Evolutionary conservation across 1,140 invertebrate genomes (phyloP), one percentile per base, ranked within the genome.

Genomic region (Alviniconcha marisindica): DNA sequence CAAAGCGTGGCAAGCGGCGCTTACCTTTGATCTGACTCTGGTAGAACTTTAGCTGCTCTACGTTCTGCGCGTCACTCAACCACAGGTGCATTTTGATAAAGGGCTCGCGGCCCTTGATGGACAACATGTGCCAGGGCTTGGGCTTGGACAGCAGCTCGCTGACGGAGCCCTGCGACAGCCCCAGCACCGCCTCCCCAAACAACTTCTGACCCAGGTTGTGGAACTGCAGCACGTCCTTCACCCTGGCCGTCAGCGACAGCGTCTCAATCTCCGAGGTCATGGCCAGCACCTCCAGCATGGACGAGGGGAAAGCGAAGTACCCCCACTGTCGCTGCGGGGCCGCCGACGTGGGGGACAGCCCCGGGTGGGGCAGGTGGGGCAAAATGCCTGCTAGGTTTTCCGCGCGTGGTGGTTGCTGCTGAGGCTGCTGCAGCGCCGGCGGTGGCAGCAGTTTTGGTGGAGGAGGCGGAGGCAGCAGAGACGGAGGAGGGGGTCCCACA

Each of bases 161-260:
- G 0, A 99, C 98, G 0, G 98, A 99, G 28, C 98, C 98, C 93
- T 99, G 98, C 2, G 97, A 99, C 21, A 99, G 94, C 0, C 98
- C 98, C 0, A 99, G 94, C 38, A 99, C 98, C 0, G 97, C 97
- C 94, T 99, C 98, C 28, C 98, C 98, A 91, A 99, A 99, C 80
- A 99, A 97, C 95, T 99, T 99, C 94, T 99, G 98, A 1, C 98
- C 98, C 88, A 99, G 98, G 90, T 99, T 99, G 90, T 99, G 99
- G 15, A 98, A 98, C 54, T 99, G 94, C 0, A 99, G 94, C 0
- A 98, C 97, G 92, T 99, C 98, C 92, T 99, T 99, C 90, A 99
- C 99, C 92, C 98, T 97, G 0, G 97, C 98, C 0, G 98, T 99
- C 84, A 99, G 98, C 7, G 96, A 96, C 92, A 99, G 97, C 0